Base-by-base conservation (phyloP, 2,888 invertebrate species). In the Cheiracanthium punctorium region DNA sequence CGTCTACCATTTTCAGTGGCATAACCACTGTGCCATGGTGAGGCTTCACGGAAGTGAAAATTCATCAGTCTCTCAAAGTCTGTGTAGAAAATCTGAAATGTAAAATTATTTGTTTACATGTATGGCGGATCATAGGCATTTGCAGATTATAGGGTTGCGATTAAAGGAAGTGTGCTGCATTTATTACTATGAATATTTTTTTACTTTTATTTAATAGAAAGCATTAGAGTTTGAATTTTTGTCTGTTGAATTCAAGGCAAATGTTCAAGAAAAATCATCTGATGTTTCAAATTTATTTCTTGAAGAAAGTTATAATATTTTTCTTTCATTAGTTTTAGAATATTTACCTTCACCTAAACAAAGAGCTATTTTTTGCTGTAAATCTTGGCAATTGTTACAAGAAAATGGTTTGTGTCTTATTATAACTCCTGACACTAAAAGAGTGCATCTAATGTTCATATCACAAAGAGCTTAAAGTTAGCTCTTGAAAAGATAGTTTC, bases 351-450 rank as follows among this genome's bases (percentile, higher is more conserved):
- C 94, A 94, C 94, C 96, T 0, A 92, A 94, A 79, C 95, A 96
- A 91, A 93, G 98, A 89, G 93, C 95, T 90, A 89, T 91, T 52
- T 95, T 96, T 90, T 97, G 97, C 91, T 90, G 93, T 88, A 96
- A 95, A 91, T 97, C 97, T 0, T 95, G 95, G 89, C 91, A 94
- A 2, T 91, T 97, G 74, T 92, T 98, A 28, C 94, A 94, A 91
- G 91, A 93, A n/a, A 95, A 95, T 90, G 98, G 97, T 0, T 92
- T 98, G n/a, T n/a, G 96, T 33, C 92, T 97, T 14, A 95, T 98
- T 74, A 94, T 95, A 77, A 97, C 96, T 70, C 98, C 98, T 1
- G 98, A 98, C 92, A 97, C 98, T 0, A 96, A 96, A 91, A 96
- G 96, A 93, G 95, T 96, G 20, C 95, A 96, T 10, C 95, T 17